phyloP scores from a whole-genome alignment of 2,113 vertebrate species.

The Morone chrysops region DNA sequence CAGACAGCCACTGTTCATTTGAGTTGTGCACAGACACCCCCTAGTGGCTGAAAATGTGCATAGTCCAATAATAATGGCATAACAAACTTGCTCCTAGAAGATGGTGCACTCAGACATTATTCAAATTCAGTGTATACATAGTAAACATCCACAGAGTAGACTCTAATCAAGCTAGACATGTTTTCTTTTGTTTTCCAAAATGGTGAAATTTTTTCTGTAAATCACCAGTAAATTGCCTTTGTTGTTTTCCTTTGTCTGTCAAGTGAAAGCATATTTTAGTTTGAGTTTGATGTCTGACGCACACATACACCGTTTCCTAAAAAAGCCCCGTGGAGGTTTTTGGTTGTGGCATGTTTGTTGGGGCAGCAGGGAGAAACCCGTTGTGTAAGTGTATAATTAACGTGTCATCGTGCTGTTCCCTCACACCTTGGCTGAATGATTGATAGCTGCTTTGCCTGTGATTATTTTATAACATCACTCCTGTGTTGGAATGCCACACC shows the following conservation, averaged over 20 bases:
- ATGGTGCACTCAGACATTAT: conserved; percentile 3
- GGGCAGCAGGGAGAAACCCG: conserved; percentile 79
- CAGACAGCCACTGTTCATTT: conserved; percentile 11
- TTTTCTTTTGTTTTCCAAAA: conserved; percentile 9
- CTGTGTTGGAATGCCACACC: conserved; percentile 68
- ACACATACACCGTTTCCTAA: conserved; percentile 18
- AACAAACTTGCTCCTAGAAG: conserved; percentile 5
- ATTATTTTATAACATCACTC: conserved; percentile 82
- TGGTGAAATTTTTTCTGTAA: background rate
- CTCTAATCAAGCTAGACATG: conserved; percentile 19
- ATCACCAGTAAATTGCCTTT: background rate
- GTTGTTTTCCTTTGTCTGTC: conserved; percentile 10
- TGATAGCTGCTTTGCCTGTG: conserved; percentile 79
- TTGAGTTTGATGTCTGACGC: conserved; percentile 9
- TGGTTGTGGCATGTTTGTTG: conserved; percentile 78
- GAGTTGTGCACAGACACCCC: conserved; percentile 74
- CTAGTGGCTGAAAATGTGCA: conserved; percentile 68
- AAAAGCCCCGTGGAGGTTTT: conserved; percentile 69
- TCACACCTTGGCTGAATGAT: conserved; percentile 73
- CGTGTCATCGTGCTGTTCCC: conserved; percentile 74
- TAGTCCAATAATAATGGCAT: background rate
- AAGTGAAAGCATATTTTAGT: background rate
- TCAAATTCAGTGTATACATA: conserved; percentile 16
- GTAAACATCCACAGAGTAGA: conserved; percentile 37
- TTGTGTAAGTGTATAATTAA: conserved; percentile 79